Evolutionary conservation across 2,797 vertebrate genomes (phyloP), one percentile per base, ranked within the genome.

Genomic region (Limnodromus scolopaceus): DNA sequence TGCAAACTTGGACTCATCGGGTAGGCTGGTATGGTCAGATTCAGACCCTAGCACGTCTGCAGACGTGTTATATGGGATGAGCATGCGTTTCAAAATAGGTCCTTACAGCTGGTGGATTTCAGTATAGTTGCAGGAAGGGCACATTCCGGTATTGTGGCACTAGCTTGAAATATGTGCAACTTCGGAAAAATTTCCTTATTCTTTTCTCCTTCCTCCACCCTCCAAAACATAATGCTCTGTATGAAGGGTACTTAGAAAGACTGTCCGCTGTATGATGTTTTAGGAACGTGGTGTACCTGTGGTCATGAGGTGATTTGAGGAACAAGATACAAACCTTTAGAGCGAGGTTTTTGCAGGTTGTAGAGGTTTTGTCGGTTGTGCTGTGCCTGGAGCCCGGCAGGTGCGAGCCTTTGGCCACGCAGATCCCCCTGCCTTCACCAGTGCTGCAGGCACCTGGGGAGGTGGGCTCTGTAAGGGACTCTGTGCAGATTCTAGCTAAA

Each of bases 231-330:
- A 34, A 5, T 36, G 45, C 30, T 53, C 5, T 53, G 11, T 20
- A 2, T 36, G 38, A 61, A 58, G 36, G 24, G 10, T 53, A 10
- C 38, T n/a, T 69, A 39, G 93, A 66, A 61, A 53, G 53, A 49
- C 6, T 23, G 55, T 45, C 8, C 0, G 0, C 66, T 46, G 8
- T 24, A 1, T 46, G 30, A 20, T 1, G 0, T 22, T 60, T 74
- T 68, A 46, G 65, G 61, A 77, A 45, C 0, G 0, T 23, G 7
- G 38, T 65, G 16, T 79, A 14, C 28, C 32, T 58, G 36, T 78
- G 38, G 13, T 51, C 11, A 0, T 16, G 34, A 54, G 30, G 16
- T 25, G 10, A 3, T 76, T 49, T 2, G 9, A 71, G 66, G 69
- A 68, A 36, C 28, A 39, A 49, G 32, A 39, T 7, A 19, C 12